Conservation (phyloP, 2,797 vertebrate species). For the Leuciscus waleckii region DNA sequence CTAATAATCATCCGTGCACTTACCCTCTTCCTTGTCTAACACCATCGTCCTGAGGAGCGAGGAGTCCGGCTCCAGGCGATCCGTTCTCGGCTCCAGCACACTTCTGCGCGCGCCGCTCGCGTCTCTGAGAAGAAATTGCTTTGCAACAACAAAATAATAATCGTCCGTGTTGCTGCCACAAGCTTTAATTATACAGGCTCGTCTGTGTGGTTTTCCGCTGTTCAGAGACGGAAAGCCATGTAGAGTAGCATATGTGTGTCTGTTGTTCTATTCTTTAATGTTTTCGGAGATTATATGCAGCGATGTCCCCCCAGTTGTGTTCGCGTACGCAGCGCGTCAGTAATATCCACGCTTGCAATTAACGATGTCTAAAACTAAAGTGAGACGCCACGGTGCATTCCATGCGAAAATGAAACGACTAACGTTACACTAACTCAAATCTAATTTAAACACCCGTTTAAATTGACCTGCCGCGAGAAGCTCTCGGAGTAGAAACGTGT, state of each 20-base stretch:
- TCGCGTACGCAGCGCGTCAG: slow-evolving; percentile 58
- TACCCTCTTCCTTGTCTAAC: slow-evolving; percentile 99
- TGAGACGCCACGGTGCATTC: slow-evolving; percentile 76
- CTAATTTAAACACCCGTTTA: slow-evolving; percentile 49
- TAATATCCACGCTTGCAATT: slow-evolving; percentile 72
- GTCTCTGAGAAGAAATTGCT: slow-evolving; percentile 73
- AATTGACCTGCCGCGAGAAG: slow-evolving; percentile 29
- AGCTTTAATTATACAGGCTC: slow-evolving; percentile 80
- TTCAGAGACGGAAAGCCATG: slow-evolving; percentile 72
- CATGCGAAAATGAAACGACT: slow-evolving; percentile 73
- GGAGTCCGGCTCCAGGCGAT: slow-evolving; percentile 90
- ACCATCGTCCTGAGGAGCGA: slow-evolving; percentile 97
- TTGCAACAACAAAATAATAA: slow-evolving; percentile 78
- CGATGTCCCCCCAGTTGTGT: slow-evolving; percentile 62
- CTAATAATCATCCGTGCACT: slow-evolving; percentile 74
- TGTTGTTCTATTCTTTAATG: slow-evolving; percentile 68
- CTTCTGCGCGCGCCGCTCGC: slow-evolving; percentile 73
- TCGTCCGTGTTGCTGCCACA: slow-evolving; percentile 76
- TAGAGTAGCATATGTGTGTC: slow-evolving; percentile 66
- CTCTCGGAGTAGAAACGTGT: slow-evolving; percentile 54
- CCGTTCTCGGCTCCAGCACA: slow-evolving; percentile 88
- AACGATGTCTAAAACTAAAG: slow-evolving; percentile 69
- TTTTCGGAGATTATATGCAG: slow-evolving; percentile 60
- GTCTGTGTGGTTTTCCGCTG: slow-evolving; percentile 78
- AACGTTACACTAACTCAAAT: slow-evolving; percentile 69